phyloP scores from a whole-genome alignment of 1,140 invertebrate genomes.

The Triops longicaudatus region DNA sequence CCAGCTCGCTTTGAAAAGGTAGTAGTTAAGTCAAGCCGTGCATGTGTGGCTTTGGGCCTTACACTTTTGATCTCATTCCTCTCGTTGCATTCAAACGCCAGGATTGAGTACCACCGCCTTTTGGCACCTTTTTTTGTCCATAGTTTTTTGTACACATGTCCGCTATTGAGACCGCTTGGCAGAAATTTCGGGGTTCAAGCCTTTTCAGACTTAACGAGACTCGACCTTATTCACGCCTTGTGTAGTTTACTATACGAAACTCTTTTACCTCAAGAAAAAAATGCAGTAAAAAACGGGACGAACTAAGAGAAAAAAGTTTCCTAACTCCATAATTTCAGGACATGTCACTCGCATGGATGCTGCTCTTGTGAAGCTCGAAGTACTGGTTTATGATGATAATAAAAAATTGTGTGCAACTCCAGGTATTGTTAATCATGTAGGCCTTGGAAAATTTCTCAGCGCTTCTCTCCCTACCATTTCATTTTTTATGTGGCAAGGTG shows the following conservation, averaged over 20 bases:
- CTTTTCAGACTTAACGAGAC: background rate
- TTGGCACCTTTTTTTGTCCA: background rate
- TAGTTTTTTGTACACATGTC: background rate
- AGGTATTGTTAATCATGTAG: background rate
- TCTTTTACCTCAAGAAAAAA: background rate
- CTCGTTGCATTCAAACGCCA: background rate
- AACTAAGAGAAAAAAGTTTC: background rate
- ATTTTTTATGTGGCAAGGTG: background rate
- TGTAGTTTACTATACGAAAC: background rate
- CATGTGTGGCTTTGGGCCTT: background rate
- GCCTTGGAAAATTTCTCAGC: conserved; percentile 11
- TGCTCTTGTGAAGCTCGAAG: background rate
- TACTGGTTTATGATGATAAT: conserved; percentile 1
- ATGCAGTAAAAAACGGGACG: background rate
- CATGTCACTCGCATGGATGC: background rate
- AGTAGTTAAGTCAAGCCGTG: background rate
- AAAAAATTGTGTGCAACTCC: background rate
- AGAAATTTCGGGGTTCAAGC: background rate
- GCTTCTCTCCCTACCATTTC: background rate
- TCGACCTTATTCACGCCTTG: conserved; percentile 4
- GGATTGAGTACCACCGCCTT: background rate
- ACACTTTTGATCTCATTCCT: background rate
- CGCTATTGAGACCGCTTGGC: background rate
- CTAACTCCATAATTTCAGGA: background rate
- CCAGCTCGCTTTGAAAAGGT: background rate